A percentile compares a stretch with the other conserved stretches of the same genome.
These are phyloP conservation scores for Ethmia dodecea DNA, from an alignment of 2,888 invertebrate species.

Conservation along the genomic window DNA sequence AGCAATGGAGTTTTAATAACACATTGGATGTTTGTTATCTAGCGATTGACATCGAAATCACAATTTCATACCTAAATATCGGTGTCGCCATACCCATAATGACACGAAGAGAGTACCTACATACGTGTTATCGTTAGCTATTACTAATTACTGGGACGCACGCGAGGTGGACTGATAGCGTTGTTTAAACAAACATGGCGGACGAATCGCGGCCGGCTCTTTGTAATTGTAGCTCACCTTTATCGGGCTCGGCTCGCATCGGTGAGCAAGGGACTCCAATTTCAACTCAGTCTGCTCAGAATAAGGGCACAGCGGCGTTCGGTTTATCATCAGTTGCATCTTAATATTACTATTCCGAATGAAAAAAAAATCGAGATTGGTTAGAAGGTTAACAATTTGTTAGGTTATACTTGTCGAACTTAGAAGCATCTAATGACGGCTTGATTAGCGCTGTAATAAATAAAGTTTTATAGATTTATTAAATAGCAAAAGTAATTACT, in stretches of 20 bases:
- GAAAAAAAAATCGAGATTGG: too few species aligned
- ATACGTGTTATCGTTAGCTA: slow-evolving; percentile 46
- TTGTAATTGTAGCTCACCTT: slow-evolving; percentile 39
- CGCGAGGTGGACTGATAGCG: slow-evolving; percentile 49
- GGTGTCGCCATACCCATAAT: slow-evolving; percentile 51
- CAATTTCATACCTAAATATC: slow-evolving; percentile 53
- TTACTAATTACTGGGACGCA: slow-evolving; percentile 65
- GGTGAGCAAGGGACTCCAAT: slow-evolving; percentile 30
- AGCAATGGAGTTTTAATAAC: slow-evolving; percentile 36
- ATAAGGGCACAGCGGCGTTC: too few species aligned
- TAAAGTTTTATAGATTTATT: too few species aligned
- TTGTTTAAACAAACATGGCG: slow-evolving; percentile 40
- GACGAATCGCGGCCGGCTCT: slow-evolving; percentile 36
- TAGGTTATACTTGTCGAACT: too few species aligned
- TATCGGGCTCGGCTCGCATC: slow-evolving; percentile 29
- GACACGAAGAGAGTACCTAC: slow-evolving; percentile 35
- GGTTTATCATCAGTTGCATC: too few species aligned
- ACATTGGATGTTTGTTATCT: slow-evolving; percentile 4
- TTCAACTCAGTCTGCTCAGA: slow-evolving; percentile 22
- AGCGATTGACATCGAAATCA: slow-evolving; percentile 47
- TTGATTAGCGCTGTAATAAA: too few species aligned
- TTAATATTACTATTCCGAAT: too few species aligned
- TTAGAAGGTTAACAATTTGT: too few species aligned
- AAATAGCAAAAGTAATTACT: too few species aligned
- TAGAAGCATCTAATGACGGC: too few species aligned